phyloP scores from a whole-genome alignment of 2,113 vertebrate genomes.

The Nothoprocta pentlandii region DNA sequence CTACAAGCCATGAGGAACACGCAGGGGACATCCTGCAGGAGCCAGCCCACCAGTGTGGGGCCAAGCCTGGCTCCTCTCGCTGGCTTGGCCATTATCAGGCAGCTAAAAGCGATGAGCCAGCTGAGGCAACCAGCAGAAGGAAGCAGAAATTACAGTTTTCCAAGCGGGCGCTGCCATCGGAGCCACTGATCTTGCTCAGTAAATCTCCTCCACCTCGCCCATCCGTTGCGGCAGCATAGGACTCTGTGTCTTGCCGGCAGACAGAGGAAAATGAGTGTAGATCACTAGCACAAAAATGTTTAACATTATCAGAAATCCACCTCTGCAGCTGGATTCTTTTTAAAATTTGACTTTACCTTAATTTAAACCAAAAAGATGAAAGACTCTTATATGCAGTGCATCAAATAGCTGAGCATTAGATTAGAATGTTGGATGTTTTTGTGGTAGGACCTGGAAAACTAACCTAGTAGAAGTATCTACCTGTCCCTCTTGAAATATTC shows the following conservation, averaged over 20 bases:
- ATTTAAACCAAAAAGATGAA: background rate
- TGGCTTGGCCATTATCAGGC: background rate
- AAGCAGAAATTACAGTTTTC: background rate
- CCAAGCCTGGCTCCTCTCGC: fast-evolving
- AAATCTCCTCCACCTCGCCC: background rate
- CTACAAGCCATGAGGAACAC: background rate
- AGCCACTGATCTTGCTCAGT: background rate
- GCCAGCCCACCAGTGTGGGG: fast-evolving
- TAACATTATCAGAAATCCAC: background rate
- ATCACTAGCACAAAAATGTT: background rate
- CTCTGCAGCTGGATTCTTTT: background rate
- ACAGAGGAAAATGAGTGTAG: background rate
- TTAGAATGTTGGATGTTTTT: background rate
- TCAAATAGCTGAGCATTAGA: background rate
- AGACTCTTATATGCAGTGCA: background rate
- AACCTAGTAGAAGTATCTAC: background rate
- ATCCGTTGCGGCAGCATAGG: background rate
- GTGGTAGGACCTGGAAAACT: background rate
- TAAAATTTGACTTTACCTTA: background rate
- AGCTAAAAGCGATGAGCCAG: fast-evolving
- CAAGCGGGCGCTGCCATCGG: background rate
- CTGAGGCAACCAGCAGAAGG: background rate
- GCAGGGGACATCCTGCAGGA: background rate
- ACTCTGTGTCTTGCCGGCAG: background rate
- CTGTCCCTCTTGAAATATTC: background rate